These are phyloP conservation scores for Myiozetetes cayanensis DNA, from an alignment of 2,113 vertebrate genomes.

Conservation along the genomic window DNA sequence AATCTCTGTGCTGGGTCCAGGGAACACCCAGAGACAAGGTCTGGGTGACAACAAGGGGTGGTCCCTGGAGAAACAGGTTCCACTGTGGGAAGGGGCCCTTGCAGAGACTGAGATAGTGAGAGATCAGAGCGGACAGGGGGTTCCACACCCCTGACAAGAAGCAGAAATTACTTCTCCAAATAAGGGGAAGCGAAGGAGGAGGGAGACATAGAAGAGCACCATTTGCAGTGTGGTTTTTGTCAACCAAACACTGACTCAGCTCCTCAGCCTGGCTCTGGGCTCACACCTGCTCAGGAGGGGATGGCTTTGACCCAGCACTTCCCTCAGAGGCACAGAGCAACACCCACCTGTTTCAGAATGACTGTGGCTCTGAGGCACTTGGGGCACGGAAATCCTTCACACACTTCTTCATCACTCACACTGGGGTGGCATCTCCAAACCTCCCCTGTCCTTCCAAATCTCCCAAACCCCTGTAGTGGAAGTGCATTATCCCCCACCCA, in stretches of 20 bases:
- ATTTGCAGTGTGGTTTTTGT: neutral
- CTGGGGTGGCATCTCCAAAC: neutral
- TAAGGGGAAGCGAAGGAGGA: neutral
- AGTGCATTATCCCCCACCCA: too few species aligned
- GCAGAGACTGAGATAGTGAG: neutral
- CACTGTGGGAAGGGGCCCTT: fast-evolving
- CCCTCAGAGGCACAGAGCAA: fast-evolving
- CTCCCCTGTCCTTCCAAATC: neutral
- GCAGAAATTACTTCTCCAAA: neutral
- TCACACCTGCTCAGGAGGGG: fast-evolving
- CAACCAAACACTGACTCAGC: neutral
- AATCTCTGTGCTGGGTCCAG: neutral
- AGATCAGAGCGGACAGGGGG: neutral
- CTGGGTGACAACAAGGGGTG: neutral
- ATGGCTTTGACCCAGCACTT: neutral
- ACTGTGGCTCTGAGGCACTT: fast-evolving
- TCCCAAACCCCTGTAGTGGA: neutral
- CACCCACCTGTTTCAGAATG: neutral
- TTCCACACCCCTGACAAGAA: neutral
- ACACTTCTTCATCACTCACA: neutral
- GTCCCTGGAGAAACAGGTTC: neutral
- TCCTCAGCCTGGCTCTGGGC: fast-evolving
- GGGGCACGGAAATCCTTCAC: neutral
- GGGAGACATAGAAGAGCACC: fast-evolving
- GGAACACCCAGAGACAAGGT: neutral